Evolutionary conservation across 23 tunicate genomes (phyloP).

Genomic region (Styela clava): DNA sequence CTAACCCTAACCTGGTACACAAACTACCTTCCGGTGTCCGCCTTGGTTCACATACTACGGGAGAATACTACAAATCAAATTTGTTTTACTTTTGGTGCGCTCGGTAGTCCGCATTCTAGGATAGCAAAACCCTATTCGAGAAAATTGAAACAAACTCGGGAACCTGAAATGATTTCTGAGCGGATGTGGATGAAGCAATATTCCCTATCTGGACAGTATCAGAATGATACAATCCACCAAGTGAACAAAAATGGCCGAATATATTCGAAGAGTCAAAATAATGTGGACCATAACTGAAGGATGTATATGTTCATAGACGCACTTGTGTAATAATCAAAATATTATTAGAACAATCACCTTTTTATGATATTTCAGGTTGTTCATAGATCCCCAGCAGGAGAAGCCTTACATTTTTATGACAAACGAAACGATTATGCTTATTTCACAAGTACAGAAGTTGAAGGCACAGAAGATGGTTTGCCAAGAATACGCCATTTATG

Average conservation of each 20-base stretch:
- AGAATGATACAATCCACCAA: background rate
- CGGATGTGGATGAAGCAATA: background rate
- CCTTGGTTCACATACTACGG: no score
- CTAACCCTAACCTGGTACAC: no score
- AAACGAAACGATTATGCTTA: conserved; percentile 47
- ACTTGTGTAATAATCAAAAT: no score
- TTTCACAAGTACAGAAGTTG: conserved; percentile 68
- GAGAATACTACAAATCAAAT: no score
- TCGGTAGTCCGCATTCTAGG: no score
- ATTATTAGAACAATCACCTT: no score
- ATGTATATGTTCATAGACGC: background rate
- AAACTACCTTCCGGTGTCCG: no score
- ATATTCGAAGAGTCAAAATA: background rate
- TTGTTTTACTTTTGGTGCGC: no score
- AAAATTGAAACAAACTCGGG: no score
- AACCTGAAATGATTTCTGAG: no score
- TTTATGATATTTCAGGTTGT: conserved; percentile 38
- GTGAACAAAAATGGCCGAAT: no score
- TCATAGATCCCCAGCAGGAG: conserved; percentile 40
- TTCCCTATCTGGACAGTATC: background rate
- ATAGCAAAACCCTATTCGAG: no score
- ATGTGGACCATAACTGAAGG: background rate
- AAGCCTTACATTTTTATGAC: conserved; percentile 55
- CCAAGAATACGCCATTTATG: conserved; percentile 87
- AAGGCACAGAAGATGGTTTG: conserved; percentile 26